Evolutionary conservation across 2,113 vertebrate species (phyloP).

Genomic region (Corythoichthys haematopterus): DNA sequence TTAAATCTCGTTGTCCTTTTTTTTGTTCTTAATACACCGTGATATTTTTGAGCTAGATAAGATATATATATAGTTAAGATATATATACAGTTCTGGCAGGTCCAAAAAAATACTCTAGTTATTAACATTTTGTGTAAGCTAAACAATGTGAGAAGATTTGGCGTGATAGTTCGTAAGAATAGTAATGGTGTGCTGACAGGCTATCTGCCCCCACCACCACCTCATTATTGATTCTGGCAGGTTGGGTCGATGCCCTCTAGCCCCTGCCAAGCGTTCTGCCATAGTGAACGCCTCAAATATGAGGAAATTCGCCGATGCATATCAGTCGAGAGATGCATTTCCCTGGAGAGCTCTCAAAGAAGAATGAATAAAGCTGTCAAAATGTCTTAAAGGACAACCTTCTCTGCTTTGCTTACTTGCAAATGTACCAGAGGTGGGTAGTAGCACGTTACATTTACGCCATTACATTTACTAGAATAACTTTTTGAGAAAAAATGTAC

Average conservation of each 20-base stretch:
- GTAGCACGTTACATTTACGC: no score
- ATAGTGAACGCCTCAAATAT: constrained; percentile 42
- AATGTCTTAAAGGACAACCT: constrained; percentile 35
- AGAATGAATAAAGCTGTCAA: constrained; percentile 59
- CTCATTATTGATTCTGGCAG: constrained; percentile 9
- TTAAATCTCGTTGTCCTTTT: no score
- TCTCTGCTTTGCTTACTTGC: constrained; percentile 15
- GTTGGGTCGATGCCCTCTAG: constrained; percentile 27
- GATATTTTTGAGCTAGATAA: no score
- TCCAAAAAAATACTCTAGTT: no score
- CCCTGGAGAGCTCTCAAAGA: constrained; percentile 35
- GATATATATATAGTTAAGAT: no score
- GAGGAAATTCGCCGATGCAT: constrained; percentile 52
- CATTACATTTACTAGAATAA: no score
- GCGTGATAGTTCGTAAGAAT: no score
- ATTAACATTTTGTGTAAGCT: no score
- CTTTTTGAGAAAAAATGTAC: no score
- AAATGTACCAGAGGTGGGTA: neutral
- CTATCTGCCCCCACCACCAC: neutral
- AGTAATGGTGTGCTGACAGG: neutral
- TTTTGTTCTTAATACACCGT: no score
- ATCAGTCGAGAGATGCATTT: constrained; percentile 49
- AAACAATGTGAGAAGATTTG: no score
- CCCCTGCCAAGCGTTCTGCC: constrained; percentile 19
- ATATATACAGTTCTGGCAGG: no score